Evolutionary conservation across 2,113 vertebrate species (phyloP).

Genomic region (Rattus norvegicus): GRCr8 NC_086036.1:37582501-37583000

Average conservation of each 20-base stretch:
- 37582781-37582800: constrained; percentile 3
- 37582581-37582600: background rate
- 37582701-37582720: constrained; percentile 34
- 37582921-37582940: background rate
- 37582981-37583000: background rate
- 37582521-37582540: constrained; percentile 72
- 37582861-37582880: constrained; percentile 6
- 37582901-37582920: background rate
- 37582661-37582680: constrained; percentile 22
- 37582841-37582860: background rate
- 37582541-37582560: constrained; percentile 58
- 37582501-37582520: constrained; percentile 71
- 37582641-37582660: constrained; percentile 63
- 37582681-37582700: constrained; percentile 11
- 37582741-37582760: background rate
- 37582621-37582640: constrained; percentile 27
- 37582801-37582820: background rate
- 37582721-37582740: constrained; percentile 19
- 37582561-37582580: background rate
- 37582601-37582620: background rate
- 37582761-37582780: background rate
- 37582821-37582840: background rate
- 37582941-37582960: background rate
- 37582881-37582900: background rate
- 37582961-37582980: background rate